phyloP scores from a whole-genome alignment of 2,113 vertebrate genomes.

The Thunnus thynnus region DNA sequence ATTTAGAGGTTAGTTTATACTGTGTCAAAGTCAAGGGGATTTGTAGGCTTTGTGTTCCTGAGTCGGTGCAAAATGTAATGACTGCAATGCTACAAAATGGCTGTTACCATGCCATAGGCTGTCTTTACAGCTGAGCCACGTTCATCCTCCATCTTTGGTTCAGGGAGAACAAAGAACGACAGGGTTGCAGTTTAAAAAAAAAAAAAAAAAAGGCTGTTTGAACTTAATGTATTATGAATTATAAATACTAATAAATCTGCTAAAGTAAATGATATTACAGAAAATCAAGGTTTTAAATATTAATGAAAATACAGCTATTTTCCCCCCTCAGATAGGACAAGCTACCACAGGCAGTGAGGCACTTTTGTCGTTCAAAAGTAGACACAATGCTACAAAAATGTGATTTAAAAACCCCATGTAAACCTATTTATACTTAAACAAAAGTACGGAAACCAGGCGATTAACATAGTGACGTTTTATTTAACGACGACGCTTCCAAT shows the following conservation, averaged over 20 bases:
- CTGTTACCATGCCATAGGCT: slow-evolving; percentile 58
- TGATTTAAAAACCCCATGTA: too few species aligned
- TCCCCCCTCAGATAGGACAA: not conserved
- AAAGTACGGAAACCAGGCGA: slow-evolving; percentile 3
- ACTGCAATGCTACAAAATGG: slow-evolving; percentile 80
- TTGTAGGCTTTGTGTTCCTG: slow-evolving; percentile 10
- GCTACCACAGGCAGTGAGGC: not conserved
- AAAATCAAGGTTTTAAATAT: not conserved
- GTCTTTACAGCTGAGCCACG: slow-evolving; percentile 60
- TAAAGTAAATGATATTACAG: not conserved
- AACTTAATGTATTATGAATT: fast-evolving
- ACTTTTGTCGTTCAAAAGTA: slow-evolving; percentile 1
- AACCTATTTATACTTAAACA: too few species aligned
- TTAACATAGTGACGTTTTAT: slow-evolving; percentile 30
- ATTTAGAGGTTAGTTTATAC: not conserved
- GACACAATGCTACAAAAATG: not conserved
- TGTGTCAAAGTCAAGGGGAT: not conserved
- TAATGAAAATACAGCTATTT: too few species aligned
- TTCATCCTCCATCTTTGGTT: slow-evolving; percentile 77
- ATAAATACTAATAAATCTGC: not conserved
- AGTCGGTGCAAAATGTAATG: slow-evolving; percentile 14
- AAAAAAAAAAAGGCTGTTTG: not conserved
- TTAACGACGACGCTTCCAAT: not conserved
- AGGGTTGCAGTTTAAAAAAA: not conserved
- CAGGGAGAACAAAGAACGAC: slow-evolving; percentile 62